Evolutionary conservation across 35 echinoderm and acorn worm genomes (phyloP), one percentile per base, ranked within the genome.

Genomic region (Chiridota heheva): DNA sequence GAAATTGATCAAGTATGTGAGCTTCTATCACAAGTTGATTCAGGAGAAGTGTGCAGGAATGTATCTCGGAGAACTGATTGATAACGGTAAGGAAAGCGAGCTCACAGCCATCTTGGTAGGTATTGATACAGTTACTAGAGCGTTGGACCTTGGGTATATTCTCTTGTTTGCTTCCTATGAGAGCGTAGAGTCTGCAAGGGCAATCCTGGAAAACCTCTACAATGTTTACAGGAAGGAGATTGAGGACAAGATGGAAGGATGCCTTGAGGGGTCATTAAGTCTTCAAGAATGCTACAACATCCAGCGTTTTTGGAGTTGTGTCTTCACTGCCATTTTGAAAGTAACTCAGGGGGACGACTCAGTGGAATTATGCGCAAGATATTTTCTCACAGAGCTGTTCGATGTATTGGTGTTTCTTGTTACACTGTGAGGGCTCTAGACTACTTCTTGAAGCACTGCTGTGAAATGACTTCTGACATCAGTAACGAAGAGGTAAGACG

Each of bases 41-140:
- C 75, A 78, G 47, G 75, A 78, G 36, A 60, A 60, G 6, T 78
- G 75, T 78, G 75, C 75, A 40, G 75, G 75, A 34, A 31, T 55
- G n/a, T 58, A 62, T 34, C 29, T 78, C 17, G 75, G 51, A 36
- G 62, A 61, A 26, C 13, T 78, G 7, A 60, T 35, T 29, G 75
- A 78, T 29, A 31, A 10, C 33, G 53, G 42, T 28, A 29, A 62
- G 7, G 27, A 8, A 1, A 78, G n/a, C n/a, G n/a, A 62, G 48
- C 62, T 78, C 53, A 36, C 38, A 26, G 53, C 36, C n/a, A 60
- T 60, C 38, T 10, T 78, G 6, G 18, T 40, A 20, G 42, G 16
- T 36, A 36, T 78, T 36, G 5, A 62, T 25, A 38, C 36, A 12
- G 46, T 78, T 1, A 7, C 34, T n/a, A 58, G n/a, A 42, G 29